Evolutionary conservation across 1,140 invertebrate genomes (phyloP).

Genomic region (Papilio glaucus): DNA sequence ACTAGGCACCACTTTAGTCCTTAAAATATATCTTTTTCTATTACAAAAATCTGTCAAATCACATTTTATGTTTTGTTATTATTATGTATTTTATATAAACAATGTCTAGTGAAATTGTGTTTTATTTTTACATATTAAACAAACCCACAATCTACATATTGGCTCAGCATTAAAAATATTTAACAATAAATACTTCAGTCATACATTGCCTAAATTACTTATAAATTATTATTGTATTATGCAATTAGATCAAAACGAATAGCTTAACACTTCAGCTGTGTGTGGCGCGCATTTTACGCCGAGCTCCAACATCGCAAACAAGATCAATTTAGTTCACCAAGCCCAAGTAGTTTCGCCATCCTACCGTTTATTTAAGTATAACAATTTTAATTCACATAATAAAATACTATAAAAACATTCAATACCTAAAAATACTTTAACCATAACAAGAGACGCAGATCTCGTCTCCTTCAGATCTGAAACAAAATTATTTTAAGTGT

Average conservation of each 20-base stretch:
- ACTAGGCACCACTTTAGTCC: no score
- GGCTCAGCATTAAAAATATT: slow-evolving; percentile 3
- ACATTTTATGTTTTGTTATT: slow-evolving; percentile 3
- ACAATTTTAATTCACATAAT: no score
- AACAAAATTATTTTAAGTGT: slow-evolving; percentile 46
- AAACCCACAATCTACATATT: no score
- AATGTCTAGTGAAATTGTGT: background rate
- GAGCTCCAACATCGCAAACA: no score
- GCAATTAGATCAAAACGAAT: no score
- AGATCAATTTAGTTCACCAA: no score
- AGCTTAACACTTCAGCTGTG: no score
- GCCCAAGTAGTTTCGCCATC: no score
- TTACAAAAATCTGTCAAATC: background rate
- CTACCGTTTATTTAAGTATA: no score
- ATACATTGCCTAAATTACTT: slow-evolving; percentile 35
- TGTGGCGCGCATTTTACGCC: no score
- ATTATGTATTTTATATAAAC: slow-evolving; percentile 6
- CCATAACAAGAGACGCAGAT: slow-evolving; percentile 71
- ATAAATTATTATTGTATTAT: background rate
- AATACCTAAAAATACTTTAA: slow-evolving; percentile 44
- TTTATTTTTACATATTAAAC: background rate
- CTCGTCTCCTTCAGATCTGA: slow-evolving; percentile 61
- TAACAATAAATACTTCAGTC: background rate
- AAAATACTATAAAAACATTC: slow-evolving; percentile 17
- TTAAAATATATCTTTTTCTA: background rate